Percentiles rank a stretch among this genome's conserved stretches.
Evolutionary conservation across 2,888 invertebrate genomes (phyloP).

Genomic region (Agrotis exclamationis): DNA sequence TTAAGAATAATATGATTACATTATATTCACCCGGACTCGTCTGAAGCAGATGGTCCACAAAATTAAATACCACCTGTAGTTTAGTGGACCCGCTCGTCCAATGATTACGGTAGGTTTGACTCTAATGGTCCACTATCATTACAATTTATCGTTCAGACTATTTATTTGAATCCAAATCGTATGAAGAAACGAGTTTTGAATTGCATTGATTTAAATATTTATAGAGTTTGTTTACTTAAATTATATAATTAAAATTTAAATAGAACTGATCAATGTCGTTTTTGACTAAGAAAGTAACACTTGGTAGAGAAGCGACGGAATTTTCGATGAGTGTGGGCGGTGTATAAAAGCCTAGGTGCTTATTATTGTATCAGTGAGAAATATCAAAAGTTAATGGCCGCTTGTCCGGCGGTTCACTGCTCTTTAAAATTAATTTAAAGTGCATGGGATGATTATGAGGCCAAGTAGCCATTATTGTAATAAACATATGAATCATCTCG

Average conservation of each 20-base stretch:
- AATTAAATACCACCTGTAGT: conserved; percentile 86
- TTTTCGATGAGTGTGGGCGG: conserved; percentile 59
- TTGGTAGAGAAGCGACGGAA: conserved; percentile 49
- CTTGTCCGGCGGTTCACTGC: conserved; percentile 79
- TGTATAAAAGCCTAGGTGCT: conserved; percentile 64
- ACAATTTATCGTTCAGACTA: conserved; percentile 79
- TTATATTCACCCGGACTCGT: conserved; percentile 58
- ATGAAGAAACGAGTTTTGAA: conserved; percentile 69
- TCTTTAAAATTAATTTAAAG: conserved; percentile 88
- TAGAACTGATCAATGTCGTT: conserved; percentile 58
- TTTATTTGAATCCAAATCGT: conserved; percentile 79
- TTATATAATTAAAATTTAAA: conserved; percentile 78
- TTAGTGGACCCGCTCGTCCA: conserved; percentile 72
- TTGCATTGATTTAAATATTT: conserved; percentile 76
- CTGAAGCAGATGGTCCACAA: conserved; percentile 67
- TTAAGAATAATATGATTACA: conserved; percentile 71
- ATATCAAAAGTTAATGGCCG: conserved; percentile 82
- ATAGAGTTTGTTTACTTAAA: conserved; percentile 78
- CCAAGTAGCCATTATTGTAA: conserved; percentile 83
- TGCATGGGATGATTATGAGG: conserved; percentile 84
- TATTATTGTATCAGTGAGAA: conserved; percentile 80
- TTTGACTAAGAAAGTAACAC: conserved; percentile 65
- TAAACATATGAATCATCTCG: conserved; percentile 81
- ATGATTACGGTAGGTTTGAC: conserved; percentile 82
- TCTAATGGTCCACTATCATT: conserved; percentile 79